Percentiles rank a stretch among this genome's conserved stretches.
Evolutionary conservation across 2,888 invertebrate species (phyloP).

Genomic region (Clusia tigrina): DNA sequence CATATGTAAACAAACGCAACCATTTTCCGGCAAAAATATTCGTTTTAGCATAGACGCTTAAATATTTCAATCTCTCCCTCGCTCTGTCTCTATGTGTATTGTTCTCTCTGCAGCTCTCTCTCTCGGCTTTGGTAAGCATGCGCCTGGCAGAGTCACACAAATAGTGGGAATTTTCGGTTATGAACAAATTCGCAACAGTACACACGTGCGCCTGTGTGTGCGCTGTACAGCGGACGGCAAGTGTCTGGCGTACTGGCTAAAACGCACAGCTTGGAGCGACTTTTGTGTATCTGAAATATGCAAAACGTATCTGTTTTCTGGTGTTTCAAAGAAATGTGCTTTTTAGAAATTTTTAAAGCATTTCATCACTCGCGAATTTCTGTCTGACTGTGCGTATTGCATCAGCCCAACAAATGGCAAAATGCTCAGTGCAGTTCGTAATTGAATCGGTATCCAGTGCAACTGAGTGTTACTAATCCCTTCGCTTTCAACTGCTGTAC

Average conservation of each 20-base stretch:
- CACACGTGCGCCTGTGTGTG: background rate
- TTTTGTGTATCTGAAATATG: background rate
- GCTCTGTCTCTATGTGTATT: too few relatives aligned
- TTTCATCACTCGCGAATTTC: background rate
- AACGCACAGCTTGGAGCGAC: background rate
- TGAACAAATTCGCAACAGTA: background rate
- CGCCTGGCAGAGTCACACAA: background rate
- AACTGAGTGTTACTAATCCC: too few relatives aligned
- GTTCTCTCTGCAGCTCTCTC: background rate
- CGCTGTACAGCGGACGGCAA: background rate
- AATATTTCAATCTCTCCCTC: too few relatives aligned
- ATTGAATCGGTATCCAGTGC: too few relatives aligned
- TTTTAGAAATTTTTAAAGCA: background rate
- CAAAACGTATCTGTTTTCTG: background rate
- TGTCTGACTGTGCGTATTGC: too few relatives aligned
- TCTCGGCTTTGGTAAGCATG: background rate
- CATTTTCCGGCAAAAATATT: conserved; percentile 4
- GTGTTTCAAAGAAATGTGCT: background rate
- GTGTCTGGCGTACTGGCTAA: too few relatives aligned
- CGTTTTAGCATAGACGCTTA: too few relatives aligned
- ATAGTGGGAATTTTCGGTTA: background rate
- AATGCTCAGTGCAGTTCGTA: too few relatives aligned
- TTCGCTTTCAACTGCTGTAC: too few relatives aligned
- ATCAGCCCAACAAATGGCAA: too few relatives aligned
- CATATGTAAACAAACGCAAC: background rate